Evolutionary conservation across 2,797 vertebrate genomes (phyloP), one percentile per base, ranked within the genome.

Genomic region (Lophura swinhoii): DNA sequence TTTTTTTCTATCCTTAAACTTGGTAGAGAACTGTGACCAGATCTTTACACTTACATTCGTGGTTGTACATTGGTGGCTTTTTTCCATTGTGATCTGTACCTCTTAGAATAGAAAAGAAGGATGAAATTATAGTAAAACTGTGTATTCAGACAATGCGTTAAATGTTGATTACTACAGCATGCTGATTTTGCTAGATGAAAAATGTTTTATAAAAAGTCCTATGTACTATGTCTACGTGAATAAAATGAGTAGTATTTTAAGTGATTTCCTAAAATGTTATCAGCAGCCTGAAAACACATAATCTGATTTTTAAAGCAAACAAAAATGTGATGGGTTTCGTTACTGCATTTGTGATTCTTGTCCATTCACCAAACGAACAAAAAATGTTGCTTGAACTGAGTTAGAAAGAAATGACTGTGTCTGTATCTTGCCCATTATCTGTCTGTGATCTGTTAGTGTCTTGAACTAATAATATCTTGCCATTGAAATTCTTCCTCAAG

Each of bases 351-450:
- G 5, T 74, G 9, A 51, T 51, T 70, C 14, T 24, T 58, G 4
- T 8, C 7, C 20, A 6, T 3, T 26, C 1, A 1, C 3, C 4
- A 6, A 22, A 2, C 15, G 28, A 78, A 8, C 23, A 12, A n/a
- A 28, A 66, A 16, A 14, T 49, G 3, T 3, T 70, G 8, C 26
- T 76, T 67, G 16, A 23, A 55, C 26, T 10, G 9, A 16, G 16
- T 78, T 68, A 77, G 60, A 84, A 78, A 58, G 64, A 84, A 78
- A 58, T 48, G 9, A 15, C 12, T 1, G 0, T 3, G 2, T 41
- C 21, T 70, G 17, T 18, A 6, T 4, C 41, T 37, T 55, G 24
- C 28, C 39, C 3, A 0, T 37, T 79, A 2, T 12, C 12, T 62
- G 2, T 39, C 39, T 49, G n/a, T 48, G 29, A 28, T 35, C n/a